Evolutionary conservation across 2,797 vertebrate species (phyloP), one percentile per base, ranked within the genome.

Genomic region (Coendou prehensilis): DNA sequence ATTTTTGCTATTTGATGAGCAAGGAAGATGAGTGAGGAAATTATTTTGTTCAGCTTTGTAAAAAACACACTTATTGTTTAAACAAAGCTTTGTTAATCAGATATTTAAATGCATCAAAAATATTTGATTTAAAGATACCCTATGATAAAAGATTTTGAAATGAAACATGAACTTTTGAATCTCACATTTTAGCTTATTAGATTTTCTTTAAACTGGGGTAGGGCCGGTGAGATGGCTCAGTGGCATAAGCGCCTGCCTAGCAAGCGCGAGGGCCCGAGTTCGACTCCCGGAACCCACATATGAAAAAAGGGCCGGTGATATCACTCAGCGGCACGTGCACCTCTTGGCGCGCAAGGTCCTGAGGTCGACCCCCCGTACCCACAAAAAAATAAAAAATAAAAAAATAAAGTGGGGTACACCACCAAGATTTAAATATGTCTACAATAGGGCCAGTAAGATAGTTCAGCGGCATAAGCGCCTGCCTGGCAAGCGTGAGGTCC

Each of bases 1-100:
- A 14, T 41, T 76, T 71, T 76, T 59, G 26, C 45, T 80, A 11
- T 76, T 91, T 93, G 41, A 37, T 96, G 63, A 83, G 37, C 23
- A 87, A 71, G n/a, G 64, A 67, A 67, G 28, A 33, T 96, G 63
- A 87, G 33, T 15, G 83, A 87, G 69, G n/a, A 79, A 91, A 26
- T 84, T 89, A 45, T 96, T 89, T 94, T 94, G 22, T 52, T 96
- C 50, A 91, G 47, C 86, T 88, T 92, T 41, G 13, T 91, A 85
- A 92, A 28, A 92, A 93, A 50, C 57, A 82, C 20, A 85, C 78
- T 64, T 91, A 45, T 91, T 91, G 69, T 93, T 95, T 89, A 86
- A 89, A 18, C 76, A 67, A 81, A 91, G 9, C 57, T 93, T 93
- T 84, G 45, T 83, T 78, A 89, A 73, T 87, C 37, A 87, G 33